phyloP scores from a whole-genome alignment of 1,140 invertebrate species.

The Zophobas atratus region DNA sequence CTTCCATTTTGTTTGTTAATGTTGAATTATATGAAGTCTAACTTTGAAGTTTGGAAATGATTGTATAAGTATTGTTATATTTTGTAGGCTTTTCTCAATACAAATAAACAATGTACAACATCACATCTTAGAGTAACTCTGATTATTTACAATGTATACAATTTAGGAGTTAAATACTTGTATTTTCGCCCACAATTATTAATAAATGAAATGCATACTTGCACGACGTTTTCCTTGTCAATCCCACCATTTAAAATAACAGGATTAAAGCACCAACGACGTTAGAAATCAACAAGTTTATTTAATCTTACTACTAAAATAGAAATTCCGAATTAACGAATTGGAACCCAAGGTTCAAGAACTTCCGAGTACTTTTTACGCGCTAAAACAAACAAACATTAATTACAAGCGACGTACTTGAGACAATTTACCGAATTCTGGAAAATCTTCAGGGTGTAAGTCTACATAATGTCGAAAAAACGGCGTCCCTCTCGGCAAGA shows the following conservation, averaged over 20 bases:
- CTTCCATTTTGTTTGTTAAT: conserved; percentile 62
- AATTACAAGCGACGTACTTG: conserved; percentile 8
- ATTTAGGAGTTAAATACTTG: conserved; percentile 55
- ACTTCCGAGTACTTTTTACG: conserved; percentile 75
- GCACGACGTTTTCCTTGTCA: not conserved
- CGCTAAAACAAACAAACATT: conserved; percentile 71
- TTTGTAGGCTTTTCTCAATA: conserved; percentile 58
- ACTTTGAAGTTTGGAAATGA: conserved; percentile 59
- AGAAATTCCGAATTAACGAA: conserved; percentile 71
- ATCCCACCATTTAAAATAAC: too few relatives aligned
- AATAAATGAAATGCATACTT: conserved; percentile 50
- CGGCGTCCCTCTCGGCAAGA: conserved; percentile 75
- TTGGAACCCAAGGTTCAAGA: conserved; percentile 74
- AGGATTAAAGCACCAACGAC: too few relatives aligned
- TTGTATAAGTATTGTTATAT: conserved; percentile 63
- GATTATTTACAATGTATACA: conserved; percentile 57
- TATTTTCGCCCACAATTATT: conserved; percentile 58
- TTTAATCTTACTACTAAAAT: conserved; percentile 23
- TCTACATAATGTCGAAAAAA: conserved; percentile 79
- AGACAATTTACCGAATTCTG: conserved; percentile 70
- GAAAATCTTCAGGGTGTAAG: conserved; percentile 81
- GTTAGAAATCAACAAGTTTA: conserved; percentile 14
- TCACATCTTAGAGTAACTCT: conserved; percentile 55
- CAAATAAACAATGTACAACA: conserved; percentile 58
- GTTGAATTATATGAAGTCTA: conserved; percentile 62